Evolutionary conservation across 2,888 invertebrate species (phyloP), one percentile per base, ranked within the genome.

Genomic region (Spicauda simplicius): DNA sequence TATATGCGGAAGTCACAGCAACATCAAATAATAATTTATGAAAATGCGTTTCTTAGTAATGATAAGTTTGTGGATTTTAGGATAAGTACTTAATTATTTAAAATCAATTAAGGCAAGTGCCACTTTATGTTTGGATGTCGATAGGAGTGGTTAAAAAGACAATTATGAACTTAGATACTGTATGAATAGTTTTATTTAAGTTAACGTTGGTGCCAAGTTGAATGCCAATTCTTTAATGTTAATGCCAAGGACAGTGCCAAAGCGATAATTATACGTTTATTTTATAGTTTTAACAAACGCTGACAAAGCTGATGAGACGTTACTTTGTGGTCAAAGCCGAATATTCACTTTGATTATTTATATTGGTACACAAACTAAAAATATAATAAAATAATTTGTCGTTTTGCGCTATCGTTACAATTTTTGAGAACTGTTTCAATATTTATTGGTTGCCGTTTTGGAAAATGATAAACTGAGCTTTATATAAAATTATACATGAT

Each of bases 171-270:
- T 41, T 14, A n/a, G 41, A 41, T 3, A 41, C 41, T 3, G 3
- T 41, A 12, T 14, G 10, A 41, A 14, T 41, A 41, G 14, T 41
- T 41, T 14, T 3, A 4, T 25, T 41, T 41, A 41, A 41, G 14
- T 41, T 41, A 14, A 41, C 41, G 1, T 14, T 11, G 12, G 50
- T 57, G 56, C 52, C 64, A 57, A 25, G 5, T 50, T 57, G 18
- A 48, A 52, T 64, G 37, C 64, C 57, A 65, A 58, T 58, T 11
- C 14, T 41, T 53, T 14, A 30, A 59, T 18, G 33, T 16, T 64
- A 14, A 53, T 59, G 53, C 64, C 64, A 65, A 65, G 48, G 48
- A 54, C n/a, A 54, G 45, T 59, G 65, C 59, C 65, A 65, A 65
- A 65, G 59, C 33, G 1, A 45, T 65, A 59, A 14, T 4, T 25